Base-by-base conservation (phyloP, 2,797 vertebrate species). In the Emys orbicularis region DNA sequence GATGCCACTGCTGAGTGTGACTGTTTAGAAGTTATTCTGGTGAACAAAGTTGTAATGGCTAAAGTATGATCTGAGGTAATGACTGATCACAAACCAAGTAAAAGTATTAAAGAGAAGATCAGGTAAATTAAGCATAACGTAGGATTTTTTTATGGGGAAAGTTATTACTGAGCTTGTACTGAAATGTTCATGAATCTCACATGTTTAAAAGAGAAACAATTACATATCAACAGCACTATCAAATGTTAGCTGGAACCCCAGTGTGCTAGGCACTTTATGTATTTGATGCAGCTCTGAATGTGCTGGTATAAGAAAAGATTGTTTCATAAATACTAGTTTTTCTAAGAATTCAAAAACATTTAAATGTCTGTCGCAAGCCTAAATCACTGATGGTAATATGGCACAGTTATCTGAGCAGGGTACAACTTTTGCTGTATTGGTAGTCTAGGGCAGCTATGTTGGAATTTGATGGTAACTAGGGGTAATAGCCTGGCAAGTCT, bases 1-100 rank as follows among this genome's bases (percentile, higher is more conserved):
- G 25, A 61, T 29, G 74, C 83, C 5, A 0, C 34, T 90, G 54
- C 74, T 0, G 0, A 0, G 0, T 2, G 6, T 79, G 25, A 77
- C 29, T 12, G 16, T 80, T 53, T 2, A 1, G 50, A 2, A 81
- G 34, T 25, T 52, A 19, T 77, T 47, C 52, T 81, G 65, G 34
- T 5, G 52, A 90, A 87, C 92, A 83, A 23, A 15, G 0, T 21
- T 84, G 82, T 6, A 21, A 13, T 49, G 80, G 83, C 83, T 65
- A 0, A 50, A 59, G 29, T 81, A 2, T 50, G 72, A 68, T 90
- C 59, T 88, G 84, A 16, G 41, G 81, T 81, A 56, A 5, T 12
- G 86, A 16, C 85, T 8, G 9, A 16, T 77, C 59, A 18, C 15
- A 25, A 86, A 44, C 6, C 54, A 34, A 44, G 5, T 29, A 87